Percentiles rank a stretch among this genome's conserved stretches.
Evolutionary conservation across 2,113 vertebrate genomes (phyloP).

Genomic region (Hippocampus zosterae): DNA sequence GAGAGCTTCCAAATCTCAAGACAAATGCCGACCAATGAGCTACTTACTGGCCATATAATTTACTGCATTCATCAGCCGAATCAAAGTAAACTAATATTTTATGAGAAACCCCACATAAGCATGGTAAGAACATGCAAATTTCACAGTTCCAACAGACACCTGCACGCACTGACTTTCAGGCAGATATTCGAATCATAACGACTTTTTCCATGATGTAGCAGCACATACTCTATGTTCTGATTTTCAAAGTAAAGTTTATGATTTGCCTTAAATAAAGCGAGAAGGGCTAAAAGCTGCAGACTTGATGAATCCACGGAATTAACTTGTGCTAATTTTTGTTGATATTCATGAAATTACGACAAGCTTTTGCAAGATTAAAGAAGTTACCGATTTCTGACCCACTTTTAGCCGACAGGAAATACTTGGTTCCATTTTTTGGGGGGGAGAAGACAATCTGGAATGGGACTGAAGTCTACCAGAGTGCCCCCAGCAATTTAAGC

Average conservation of each 20-base stretch:
- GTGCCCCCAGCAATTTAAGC: conserved; percentile 17
- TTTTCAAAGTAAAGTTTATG: too few relatives aligned
- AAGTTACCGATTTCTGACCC: background rate
- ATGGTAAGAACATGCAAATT: background rate
- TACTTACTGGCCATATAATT: too few relatives aligned
- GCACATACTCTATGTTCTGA: too few relatives aligned
- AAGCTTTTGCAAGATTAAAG: background rate
- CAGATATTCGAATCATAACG: background rate
- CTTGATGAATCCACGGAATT: background rate
- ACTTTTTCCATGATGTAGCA: too few relatives aligned
- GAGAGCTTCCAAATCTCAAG: too few relatives aligned
- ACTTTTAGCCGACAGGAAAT: background rate
- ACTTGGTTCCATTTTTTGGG: background rate
- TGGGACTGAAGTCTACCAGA: conserved; percentile 13
- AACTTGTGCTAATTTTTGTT: background rate
- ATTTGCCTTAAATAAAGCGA: too few relatives aligned
- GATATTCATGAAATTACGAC: background rate
- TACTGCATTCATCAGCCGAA: too few relatives aligned
- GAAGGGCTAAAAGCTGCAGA: background rate
- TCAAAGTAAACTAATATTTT: too few relatives aligned
- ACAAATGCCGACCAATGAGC: too few relatives aligned
- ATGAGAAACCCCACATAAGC: background rate
- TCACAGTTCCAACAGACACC: background rate
- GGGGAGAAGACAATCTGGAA: conserved; percentile 23
- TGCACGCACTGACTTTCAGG: background rate